phyloP scores from a whole-genome alignment of 1,140 invertebrate genomes.

The Mercenaria mercenaria region DNA sequence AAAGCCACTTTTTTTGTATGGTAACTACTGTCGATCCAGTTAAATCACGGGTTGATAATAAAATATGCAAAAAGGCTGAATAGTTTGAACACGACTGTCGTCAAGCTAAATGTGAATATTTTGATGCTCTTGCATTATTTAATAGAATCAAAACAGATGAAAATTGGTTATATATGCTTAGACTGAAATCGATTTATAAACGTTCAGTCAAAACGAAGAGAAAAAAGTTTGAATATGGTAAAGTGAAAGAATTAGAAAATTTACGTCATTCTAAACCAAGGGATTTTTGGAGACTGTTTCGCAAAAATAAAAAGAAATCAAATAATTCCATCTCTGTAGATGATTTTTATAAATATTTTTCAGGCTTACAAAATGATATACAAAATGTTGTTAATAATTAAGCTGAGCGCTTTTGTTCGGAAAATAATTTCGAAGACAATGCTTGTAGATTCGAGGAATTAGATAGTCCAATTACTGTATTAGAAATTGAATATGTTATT shows the following conservation, averaged over 20 bases:
- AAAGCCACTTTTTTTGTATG: background rate
- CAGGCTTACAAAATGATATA: background rate
- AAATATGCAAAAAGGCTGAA: background rate
- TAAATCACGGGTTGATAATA: too few relatives aligned
- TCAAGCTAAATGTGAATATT: background rate
- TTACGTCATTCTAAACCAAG: background rate
- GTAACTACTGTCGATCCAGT: background rate
- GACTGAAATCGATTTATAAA: background rate
- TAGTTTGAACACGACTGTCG: background rate
- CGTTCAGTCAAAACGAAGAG: background rate
- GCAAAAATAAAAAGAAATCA: background rate
- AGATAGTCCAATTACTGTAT: background rate
- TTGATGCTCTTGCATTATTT: background rate
- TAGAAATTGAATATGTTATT: background rate
- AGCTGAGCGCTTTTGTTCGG: background rate
- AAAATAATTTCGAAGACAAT: background rate
- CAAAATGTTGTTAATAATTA: background rate
- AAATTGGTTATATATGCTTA: background rate
- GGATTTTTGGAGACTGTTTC: background rate
- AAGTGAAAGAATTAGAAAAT: background rate
- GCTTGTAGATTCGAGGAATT: background rate
- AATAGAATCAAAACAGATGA: background rate
- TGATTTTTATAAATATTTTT: slow-evolving; percentile 8
- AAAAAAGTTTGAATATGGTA: background rate
- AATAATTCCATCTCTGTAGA: background rate